These are phyloP conservation scores for Dexiosoma caninum DNA, from an alignment of 2,888 invertebrate species.

Conservation along the genomic window DNA sequence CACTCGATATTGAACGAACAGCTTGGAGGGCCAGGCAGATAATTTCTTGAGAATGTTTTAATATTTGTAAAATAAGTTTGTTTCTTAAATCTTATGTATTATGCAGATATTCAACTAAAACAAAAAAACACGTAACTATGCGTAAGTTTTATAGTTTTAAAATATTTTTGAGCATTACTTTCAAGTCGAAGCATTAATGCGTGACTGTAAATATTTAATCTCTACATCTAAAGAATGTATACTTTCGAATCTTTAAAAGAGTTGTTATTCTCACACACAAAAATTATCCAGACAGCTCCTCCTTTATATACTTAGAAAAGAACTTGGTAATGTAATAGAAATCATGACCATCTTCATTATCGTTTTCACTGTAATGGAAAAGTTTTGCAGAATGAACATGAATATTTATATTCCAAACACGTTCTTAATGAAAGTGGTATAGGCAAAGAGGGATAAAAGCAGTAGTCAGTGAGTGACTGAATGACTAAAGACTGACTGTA, in stretches of 20 bases:
- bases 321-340: not conserved
- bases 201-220: slow-evolving; percentile 9
- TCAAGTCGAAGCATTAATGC: not conserved
- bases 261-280: slow-evolving; percentile 32
- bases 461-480: slow-evolving; percentile 29
- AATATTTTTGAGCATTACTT: not conserved
- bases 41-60: not conserved
- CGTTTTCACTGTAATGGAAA: not conserved
- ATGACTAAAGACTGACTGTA: not conserved
- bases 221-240: not conserved
- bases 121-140: not conserved
- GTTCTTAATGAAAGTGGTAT: slow-evolving; percentile 64
- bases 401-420: slow-evolving; percentile 56
- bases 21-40: too few relatives aligned
- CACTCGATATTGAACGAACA: too few relatives aligned
- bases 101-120: not conserved
- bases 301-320: not conserved
- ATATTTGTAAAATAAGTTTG: not conserved
- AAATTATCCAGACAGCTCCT: not conserved
- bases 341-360: slow-evolving; percentile 14
- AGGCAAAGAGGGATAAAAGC: slow-evolving; percentile 46
- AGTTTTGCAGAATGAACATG: slow-evolving; percentile 32
- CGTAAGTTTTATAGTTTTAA: not conserved
- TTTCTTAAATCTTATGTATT: not conserved
- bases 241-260: slow-evolving; percentile 30